phyloP scores from a whole-genome alignment of 2,888 invertebrate species.

The Acholoe squamosa region DNA sequence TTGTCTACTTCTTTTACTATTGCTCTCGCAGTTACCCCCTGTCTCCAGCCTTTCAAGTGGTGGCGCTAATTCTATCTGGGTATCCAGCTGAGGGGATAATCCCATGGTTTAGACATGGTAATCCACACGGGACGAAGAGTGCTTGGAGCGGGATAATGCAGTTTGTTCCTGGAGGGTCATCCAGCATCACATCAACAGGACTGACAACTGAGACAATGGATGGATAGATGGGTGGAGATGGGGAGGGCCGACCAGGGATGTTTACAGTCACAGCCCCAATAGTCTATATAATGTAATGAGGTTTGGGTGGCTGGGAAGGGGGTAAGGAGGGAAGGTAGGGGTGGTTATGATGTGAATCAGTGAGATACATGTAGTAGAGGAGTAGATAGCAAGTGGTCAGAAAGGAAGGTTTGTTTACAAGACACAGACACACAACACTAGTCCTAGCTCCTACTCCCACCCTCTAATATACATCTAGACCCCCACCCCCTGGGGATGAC shows the following conservation, averaged over 20 bases:
- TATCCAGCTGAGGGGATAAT: slow-evolving; percentile 59
- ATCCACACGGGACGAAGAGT: not conserved
- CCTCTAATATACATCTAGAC: not conserved
- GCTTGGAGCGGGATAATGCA: slow-evolving; percentile 7
- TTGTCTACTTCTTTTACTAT: not conserved
- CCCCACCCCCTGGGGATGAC: not conserved
- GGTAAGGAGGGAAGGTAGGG: not conserved
- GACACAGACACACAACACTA: not conserved
- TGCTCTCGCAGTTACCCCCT: not conserved
- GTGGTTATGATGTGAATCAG: not conserved
- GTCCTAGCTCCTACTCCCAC: not conserved
- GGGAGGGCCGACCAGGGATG: not conserved
- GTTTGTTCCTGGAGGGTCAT: slow-evolving; percentile 49
- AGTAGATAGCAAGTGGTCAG: not conserved
- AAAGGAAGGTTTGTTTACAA: not conserved
- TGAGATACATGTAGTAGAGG: not conserved
- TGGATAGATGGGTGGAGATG: not conserved
- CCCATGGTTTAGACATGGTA: slow-evolving; percentile 44
- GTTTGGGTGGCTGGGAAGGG: not conserved
- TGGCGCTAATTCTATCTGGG: slow-evolving; percentile 27
- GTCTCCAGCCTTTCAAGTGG: not conserved
- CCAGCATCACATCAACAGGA: slow-evolving; percentile 25
- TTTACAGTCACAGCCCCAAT: not conserved
- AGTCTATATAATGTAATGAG: not conserved
- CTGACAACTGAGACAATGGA: not conserved